phyloP scores from a whole-genome alignment of 2,888 invertebrate species.

The Pyrrhia umbra region DNA sequence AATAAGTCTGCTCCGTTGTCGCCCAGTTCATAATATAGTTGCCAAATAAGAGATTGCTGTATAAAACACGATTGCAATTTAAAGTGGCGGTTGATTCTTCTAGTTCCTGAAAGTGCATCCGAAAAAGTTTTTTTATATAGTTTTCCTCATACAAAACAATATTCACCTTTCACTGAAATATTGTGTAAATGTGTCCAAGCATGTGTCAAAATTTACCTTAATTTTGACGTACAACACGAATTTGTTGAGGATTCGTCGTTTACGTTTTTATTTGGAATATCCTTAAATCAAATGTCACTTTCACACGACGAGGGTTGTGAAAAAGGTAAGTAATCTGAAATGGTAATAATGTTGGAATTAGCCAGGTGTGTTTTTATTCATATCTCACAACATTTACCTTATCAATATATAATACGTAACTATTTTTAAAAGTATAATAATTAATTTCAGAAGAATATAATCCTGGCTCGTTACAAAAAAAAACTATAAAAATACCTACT shows the following conservation, averaged over 20 bases:
- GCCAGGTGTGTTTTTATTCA: conserved; percentile 23
- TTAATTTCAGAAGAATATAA: too few relatives aligned
- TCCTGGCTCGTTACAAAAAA: too few relatives aligned
- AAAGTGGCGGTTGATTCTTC: too few relatives aligned
- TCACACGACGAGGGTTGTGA: conserved; percentile 66
- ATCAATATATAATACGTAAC: neutral
- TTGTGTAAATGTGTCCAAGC: conserved; percentile 14
- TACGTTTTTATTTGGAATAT: conserved; percentile 53
- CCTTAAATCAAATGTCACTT: conserved; percentile 68
- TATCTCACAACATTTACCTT: neutral
- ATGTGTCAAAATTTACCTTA: conserved; percentile 36
- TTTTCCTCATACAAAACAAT: neutral
- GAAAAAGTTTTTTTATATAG: neutral
- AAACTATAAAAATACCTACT: too few relatives aligned
- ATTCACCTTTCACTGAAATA: conserved; percentile 3
- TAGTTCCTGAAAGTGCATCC: too few relatives aligned
- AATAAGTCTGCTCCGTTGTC: too few relatives aligned
- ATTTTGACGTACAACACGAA: conserved; percentile 44
- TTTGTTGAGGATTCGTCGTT: conserved; percentile 23
- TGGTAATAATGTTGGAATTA: conserved; percentile 59
- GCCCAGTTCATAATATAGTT: too few relatives aligned
- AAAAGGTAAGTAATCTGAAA: conserved; percentile 57
- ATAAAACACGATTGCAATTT: too few relatives aligned
- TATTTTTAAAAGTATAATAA: too few relatives aligned
- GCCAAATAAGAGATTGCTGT: too few relatives aligned